Evolutionary conservation across 2,113 vertebrate species (phyloP).

Genomic region (Boleophthalmus pectinirostris): DNA sequence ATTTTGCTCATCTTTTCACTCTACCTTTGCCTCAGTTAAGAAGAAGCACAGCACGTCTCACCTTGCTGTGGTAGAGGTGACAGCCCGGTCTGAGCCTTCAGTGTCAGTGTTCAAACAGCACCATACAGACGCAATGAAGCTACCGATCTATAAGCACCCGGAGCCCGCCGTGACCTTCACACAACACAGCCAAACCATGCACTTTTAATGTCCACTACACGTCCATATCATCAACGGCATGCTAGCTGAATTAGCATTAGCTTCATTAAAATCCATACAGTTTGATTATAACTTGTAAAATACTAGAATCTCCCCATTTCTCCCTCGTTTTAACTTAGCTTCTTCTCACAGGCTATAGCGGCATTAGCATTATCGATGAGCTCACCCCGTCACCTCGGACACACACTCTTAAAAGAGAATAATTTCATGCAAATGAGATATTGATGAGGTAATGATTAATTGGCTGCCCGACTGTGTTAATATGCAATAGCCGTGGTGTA

Average conservation of each 20-base stretch:
- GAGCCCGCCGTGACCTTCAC: conserved; percentile 73
- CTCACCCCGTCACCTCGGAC: conserved; percentile 97
- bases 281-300: conserved; percentile 50
- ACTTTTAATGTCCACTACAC: conserved; percentile 11
- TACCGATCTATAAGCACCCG: conserved; percentile 72
- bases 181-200: conserved; percentile 46
- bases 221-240: conserved; percentile 14
- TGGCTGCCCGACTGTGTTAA: conserved; percentile 95
- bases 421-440: conserved; percentile 99
- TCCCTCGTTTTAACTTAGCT: conserved; percentile 42
- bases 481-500: conserved; percentile 95
- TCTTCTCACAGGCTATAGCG: conserved; percentile 78
- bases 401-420: conserved; percentile 96
- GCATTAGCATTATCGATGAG: conserved; percentile 99
- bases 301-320: conserved; percentile 52
- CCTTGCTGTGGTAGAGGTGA: conserved; percentile 78
- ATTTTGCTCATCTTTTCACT: neutral
- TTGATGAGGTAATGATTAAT: conserved; percentile 99
- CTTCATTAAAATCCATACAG: conserved; percentile 34
- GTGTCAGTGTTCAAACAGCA: conserved; percentile 61
- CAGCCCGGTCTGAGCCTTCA: conserved; percentile 76
- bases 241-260: conserved; percentile 25
- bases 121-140: conserved; percentile 48
- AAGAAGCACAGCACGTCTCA: conserved; percentile 80
- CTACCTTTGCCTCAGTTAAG: conserved; percentile 35